Percentiles rank a stretch among this genome's conserved stretches.
phyloP scores from a whole-genome alignment of 2,797 vertebrate genomes.

The Micromesistius poutassou region DNA sequence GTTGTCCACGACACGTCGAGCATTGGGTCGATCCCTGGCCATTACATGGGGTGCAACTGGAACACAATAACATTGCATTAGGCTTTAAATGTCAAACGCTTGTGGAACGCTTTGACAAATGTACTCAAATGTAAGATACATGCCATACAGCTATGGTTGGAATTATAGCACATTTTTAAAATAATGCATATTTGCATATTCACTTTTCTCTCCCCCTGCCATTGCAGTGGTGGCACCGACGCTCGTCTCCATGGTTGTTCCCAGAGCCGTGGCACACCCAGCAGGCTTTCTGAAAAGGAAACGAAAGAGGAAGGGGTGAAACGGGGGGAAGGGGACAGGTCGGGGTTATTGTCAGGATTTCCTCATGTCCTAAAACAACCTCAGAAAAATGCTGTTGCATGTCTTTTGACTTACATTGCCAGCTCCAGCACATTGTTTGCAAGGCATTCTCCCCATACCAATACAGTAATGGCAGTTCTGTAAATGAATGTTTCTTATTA shows the following conservation, averaged over 20 bases:
- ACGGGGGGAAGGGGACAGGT: neutral
- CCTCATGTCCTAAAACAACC: neutral
- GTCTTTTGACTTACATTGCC: conserved; percentile 70
- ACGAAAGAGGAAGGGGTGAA: conserved; percentile 8
- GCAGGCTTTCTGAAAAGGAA: conserved; percentile 68
- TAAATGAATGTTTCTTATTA: conserved; percentile 20
- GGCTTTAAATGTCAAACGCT: neutral
- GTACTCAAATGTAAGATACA: neutral
- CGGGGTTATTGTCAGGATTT: neutral
- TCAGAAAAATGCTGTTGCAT: neutral
- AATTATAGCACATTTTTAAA: neutral
- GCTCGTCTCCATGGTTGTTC: conserved; percentile 44
- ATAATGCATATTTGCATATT: neutral
- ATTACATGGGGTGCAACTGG: conserved; percentile 64
- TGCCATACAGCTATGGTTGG: neutral
- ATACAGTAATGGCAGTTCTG: conserved; percentile 72
- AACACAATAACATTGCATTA: conserved; percentile 15
- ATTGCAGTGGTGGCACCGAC: conserved; percentile 64
- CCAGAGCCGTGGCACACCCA: conserved; percentile 76
- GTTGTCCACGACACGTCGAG: conserved; percentile 63
- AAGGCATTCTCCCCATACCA: conserved; percentile 67
- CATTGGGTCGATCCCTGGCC: conserved; percentile 65
- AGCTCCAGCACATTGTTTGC: conserved; percentile 66
- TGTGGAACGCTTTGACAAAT: neutral
- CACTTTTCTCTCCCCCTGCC: conserved; percentile 74